Conservation (phyloP, 2,888 invertebrate genomes). For the Scrobipalpa costella region DNA sequence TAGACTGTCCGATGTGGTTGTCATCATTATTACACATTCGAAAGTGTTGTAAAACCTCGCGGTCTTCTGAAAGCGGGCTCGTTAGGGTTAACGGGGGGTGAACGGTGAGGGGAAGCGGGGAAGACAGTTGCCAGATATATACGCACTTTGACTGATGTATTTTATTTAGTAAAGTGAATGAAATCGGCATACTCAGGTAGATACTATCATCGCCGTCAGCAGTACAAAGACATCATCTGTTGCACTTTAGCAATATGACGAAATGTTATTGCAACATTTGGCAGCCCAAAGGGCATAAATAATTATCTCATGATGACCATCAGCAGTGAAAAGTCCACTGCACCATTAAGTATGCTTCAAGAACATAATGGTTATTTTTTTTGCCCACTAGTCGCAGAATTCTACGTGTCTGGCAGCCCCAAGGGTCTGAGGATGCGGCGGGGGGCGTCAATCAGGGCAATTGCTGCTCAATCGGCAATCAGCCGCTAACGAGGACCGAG, state of each 20-base stretch:
- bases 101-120: conserved; percentile 4
- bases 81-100: conserved; percentile 59
- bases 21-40: conserved; percentile 21
- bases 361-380: no score
- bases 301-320: no score
- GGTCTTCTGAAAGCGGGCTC: conserved; percentile 73
- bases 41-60: conserved; percentile 29
- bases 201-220: no score
- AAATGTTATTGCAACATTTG: not conserved
- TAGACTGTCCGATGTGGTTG: not conserved
- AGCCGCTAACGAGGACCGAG: conserved; percentile 71
- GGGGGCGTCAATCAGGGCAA: conserved; percentile 78
- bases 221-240: no score
- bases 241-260: no score
- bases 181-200: no score
- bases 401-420: not conserved
- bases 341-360: no score
- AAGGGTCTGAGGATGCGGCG: not conserved
- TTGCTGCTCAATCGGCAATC: conserved; percentile 82
- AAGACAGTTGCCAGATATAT: not conserved
- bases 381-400: not conserved
- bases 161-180: no score
- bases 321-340: no score
- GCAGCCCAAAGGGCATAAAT: not conserved
- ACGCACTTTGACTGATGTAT: not conserved